Conservation (phyloP, 2,888 invertebrate species). For the Alcis repandata region DNA sequence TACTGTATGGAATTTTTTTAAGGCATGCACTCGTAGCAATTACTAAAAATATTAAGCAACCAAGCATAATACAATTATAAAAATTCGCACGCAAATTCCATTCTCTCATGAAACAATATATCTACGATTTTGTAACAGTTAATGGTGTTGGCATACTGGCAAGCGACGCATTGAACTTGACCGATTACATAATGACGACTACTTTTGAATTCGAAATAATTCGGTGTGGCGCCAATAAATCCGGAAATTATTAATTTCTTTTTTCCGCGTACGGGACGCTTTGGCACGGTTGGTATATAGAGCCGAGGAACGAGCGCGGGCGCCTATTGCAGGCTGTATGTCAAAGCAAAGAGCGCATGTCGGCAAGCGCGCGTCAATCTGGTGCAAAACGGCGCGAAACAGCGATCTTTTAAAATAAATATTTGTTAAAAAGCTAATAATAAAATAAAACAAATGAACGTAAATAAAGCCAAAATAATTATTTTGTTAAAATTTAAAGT, state of each 20-base stretch:
- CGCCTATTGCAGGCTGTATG: conserved; percentile 68
- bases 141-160: conserved; percentile 27
- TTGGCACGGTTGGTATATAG: conserved; percentile 71
- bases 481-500: conserved; percentile 4
- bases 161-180: conserved; percentile 54
- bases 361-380: conserved; percentile 38
- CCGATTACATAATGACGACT: conserved; percentile 53
- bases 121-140: conserved; percentile 41
- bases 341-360: conserved; percentile 53
- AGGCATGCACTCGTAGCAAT: neutral
- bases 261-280: conserved; percentile 34
- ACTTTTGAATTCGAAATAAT: conserved; percentile 47
- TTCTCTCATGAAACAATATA: conserved; percentile 31
- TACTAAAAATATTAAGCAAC: conserved; percentile 13
- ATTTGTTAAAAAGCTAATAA: neutral
- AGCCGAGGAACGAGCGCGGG: conserved; percentile 65
- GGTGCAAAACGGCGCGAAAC: conserved; percentile 36
- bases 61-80: neutral
- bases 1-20: too few species aligned
- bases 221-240: conserved; percentile 39
- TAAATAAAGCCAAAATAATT: neutral
- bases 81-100: conserved; percentile 28
- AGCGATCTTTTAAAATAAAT: conserved; percentile 18
- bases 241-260: conserved; percentile 45
- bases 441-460: conserved; percentile 8